Evolutionary conservation across 2,797 vertebrate species (phyloP), one percentile per base, ranked within the genome.

Genomic region (Hydrocynus forskahlii): DNA sequence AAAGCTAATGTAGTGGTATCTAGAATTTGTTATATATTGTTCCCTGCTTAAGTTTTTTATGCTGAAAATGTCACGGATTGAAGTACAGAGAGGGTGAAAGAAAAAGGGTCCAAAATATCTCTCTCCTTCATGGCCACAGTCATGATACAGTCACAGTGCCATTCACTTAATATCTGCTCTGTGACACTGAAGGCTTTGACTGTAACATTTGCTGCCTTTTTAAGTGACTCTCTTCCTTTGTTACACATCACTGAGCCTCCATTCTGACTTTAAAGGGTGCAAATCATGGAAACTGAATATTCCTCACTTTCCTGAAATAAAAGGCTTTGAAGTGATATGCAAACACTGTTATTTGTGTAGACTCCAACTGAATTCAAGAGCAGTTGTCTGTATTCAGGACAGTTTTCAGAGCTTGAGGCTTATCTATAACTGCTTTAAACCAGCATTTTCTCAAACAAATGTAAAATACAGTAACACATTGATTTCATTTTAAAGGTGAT

Each of bases 121-220:
- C 45, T 66, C 8, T 10, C 29, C 2, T n/a, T 55, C 25, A 54
- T 2, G 16, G 50, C 50, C 54, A 7, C 35, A 35, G 23, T 63
- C 59, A 10, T n/a, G 10, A 57, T 17, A 50, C 25, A 29, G 35
- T 45, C n/a, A 0, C 50, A 3, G 25, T 45, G 12, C 59, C 6
- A 16, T 57, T 59, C 40, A 17, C 66, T 67, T 73, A 74, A 66
- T 57, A 66, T 57, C 23, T 67, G 19, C 16, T 80, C 48, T 57
- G 6, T 55, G 23, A 45, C 38, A 48, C 40, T 9, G 4, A 7
- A 16, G 19, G 50, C 52, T 73, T 40, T 17, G 16, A 38, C 72
- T 67, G 50, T 59, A 60, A 69, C 72, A 60, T 60, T 72, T 74
- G 38, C 35, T 67, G 60, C 25, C 43, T 45, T 45, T 64, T 40